These are phyloP conservation scores for Epirrita christyi DNA, from an alignment of 2,888 invertebrate species.

Conservation along the genomic window DNA sequence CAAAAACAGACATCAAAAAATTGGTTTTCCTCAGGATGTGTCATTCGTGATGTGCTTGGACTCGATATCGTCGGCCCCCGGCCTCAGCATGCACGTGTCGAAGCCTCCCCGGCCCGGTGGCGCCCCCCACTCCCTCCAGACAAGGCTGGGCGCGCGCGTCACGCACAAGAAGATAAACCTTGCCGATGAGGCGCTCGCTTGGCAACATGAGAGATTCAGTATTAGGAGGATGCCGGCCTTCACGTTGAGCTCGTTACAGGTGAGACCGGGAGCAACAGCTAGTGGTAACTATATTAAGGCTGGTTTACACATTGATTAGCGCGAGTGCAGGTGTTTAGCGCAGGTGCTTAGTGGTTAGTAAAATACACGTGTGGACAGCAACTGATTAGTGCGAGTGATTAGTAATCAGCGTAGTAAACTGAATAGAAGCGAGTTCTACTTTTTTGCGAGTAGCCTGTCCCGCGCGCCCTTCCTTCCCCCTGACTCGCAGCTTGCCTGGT, in stretches of 20 bases:
- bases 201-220: slow-evolving; percentile 99
- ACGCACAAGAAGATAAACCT: slow-evolving; percentile 98
- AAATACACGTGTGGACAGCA: too few relatives aligned
- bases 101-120: slow-evolving; percentile 96
- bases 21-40: slow-evolving; percentile 86
- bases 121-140: slow-evolving; percentile 87
- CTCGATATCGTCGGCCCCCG: slow-evolving; percentile 87
- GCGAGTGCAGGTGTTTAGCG: too few relatives aligned
- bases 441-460: too few relatives aligned
- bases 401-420: too few relatives aligned
- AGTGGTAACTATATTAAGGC: too few relatives aligned
- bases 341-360: too few relatives aligned
- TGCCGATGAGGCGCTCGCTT: slow-evolving; percentile 95
- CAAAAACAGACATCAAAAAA: too few relatives aligned
- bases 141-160: slow-evolving; percentile 84
- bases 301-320: too few relatives aligned
- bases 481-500: too few relatives aligned
- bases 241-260: slow-evolving; percentile 92
- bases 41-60: slow-evolving; percentile 96
- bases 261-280: slow-evolving; percentile 32
- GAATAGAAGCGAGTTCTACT: too few relatives aligned
- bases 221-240: slow-evolving; percentile 96
- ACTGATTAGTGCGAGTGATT: too few relatives aligned
- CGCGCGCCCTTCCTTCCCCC: too few relatives aligned
- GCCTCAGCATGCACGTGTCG: slow-evolving; percentile 96